These are phyloP conservation scores for Lytechinus pictus DNA, from an alignment of 35 echinoderm and acorn worm species.

Conservation along the genomic window DNA sequence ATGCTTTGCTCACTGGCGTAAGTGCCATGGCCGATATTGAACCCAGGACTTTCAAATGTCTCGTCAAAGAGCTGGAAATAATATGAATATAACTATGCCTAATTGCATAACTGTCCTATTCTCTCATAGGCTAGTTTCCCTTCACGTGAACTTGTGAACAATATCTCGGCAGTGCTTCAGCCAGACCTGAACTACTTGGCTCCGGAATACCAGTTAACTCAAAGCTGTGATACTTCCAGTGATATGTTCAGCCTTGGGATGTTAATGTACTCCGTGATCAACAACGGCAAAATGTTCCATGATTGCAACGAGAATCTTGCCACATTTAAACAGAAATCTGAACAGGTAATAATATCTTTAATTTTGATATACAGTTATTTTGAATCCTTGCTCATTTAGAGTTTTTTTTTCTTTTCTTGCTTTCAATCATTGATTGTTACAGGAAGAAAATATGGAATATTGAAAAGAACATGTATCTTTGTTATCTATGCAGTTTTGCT, in stretches of 20 bases:
- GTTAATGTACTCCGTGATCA: constrained; percentile 88
- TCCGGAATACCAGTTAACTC: constrained; percentile 88
- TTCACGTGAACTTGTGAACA: constrained; percentile 67
- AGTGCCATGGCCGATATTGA: no score
- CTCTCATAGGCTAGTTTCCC: constrained; percentile 65
- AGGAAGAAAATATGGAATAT: no score
- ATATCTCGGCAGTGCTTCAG: constrained; percentile 69
- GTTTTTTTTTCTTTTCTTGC: no score
- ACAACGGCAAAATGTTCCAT: constrained; percentile 77
- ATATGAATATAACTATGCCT: no score
- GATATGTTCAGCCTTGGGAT: constrained; percentile 94
- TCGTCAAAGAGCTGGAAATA: no score
- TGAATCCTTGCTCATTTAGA: no score
- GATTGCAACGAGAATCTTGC: constrained; percentile 80
- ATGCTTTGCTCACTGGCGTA: no score
- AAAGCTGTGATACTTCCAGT: constrained; percentile 95
- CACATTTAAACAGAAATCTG: constrained; percentile 76
- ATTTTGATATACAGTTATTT: no score
- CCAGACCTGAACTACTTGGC: constrained; percentile 90
- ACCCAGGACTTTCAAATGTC: no score
- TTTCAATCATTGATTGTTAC: no score
- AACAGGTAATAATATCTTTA: constrained; percentile 68
- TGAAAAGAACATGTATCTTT: no score
- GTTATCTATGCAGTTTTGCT: no score
- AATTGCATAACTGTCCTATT: not conserved